phyloP scores from a whole-genome alignment of 2,113 vertebrate genomes.

The Notothenia coriiceps region DNA sequence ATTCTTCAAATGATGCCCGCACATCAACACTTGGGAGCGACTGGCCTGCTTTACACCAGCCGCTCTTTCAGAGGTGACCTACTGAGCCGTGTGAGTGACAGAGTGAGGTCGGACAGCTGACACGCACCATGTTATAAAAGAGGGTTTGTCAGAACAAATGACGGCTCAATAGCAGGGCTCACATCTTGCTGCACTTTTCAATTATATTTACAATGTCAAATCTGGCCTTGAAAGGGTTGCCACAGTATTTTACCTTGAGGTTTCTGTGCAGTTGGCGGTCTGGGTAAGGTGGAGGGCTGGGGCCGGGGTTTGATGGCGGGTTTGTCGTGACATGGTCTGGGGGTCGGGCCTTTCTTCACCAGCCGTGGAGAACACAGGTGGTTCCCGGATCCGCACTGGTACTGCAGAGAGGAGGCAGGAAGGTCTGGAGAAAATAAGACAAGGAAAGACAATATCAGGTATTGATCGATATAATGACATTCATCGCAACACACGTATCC shows the following conservation, averaged over 20 bases:
- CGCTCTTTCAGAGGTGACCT: constrained; percentile 49
- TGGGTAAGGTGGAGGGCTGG: constrained; percentile 77
- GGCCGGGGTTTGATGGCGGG: constrained; percentile 83
- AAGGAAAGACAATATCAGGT: constrained; percentile 21
- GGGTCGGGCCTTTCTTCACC: constrained; percentile 72
- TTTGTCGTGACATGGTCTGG: constrained; percentile 81
- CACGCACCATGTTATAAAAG: neutral
- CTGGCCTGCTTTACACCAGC: constrained; percentile 54
- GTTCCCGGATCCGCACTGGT: constrained; percentile 81
- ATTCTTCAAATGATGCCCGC: constrained; percentile 39
- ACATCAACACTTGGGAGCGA: constrained; percentile 53
- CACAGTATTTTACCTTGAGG: constrained; percentile 84
- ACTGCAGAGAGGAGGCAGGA: constrained; percentile 79
- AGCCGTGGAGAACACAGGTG: constrained; percentile 72
- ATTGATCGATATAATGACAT: constrained; percentile 33
- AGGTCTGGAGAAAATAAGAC: constrained; percentile 77
- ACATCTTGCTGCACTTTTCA: constrained; percentile 42
- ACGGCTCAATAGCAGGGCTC: constrained; percentile 1
- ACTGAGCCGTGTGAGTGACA: constrained; percentile 60
- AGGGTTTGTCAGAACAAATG: constrained; percentile 38
- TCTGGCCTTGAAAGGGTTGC: neutral
- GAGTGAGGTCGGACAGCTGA: constrained; percentile 56
- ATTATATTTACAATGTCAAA: constrained; percentile 30
- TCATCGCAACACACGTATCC: neutral
- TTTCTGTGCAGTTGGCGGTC: constrained; percentile 84